These are phyloP conservation scores for Acronicta aceris DNA, from an alignment of 2,888 invertebrate genomes.

Conservation along the genomic window DNA sequence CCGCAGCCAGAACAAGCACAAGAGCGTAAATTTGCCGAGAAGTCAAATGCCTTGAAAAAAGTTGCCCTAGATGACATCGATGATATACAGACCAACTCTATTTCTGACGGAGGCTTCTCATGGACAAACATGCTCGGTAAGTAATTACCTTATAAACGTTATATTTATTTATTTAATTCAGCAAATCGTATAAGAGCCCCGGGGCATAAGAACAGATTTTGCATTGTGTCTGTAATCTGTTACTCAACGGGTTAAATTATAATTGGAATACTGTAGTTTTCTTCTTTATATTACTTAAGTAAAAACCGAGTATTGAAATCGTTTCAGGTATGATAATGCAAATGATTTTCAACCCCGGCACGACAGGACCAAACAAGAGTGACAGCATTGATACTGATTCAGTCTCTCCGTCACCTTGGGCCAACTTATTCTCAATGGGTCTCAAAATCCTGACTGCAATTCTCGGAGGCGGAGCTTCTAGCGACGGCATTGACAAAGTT, in stretches of 20 bases:
- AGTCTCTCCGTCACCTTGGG: slow-evolving; percentile 95
- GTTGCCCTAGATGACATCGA: slow-evolving; percentile 94
- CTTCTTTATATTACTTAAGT: too few relatives aligned
- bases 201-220: too few relatives aligned
- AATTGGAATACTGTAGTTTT: too few relatives aligned
- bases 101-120: slow-evolving; percentile 94
- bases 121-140: slow-evolving; percentile 96
- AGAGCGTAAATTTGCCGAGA: slow-evolving; percentile 95
- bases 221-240: too few relatives aligned
- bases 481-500: slow-evolving; percentile 96
- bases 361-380: slow-evolving; percentile 94
- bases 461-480: slow-evolving; percentile 93
- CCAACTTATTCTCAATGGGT: slow-evolving; percentile 95
- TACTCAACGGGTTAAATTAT: too few relatives aligned
- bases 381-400: slow-evolving; percentile 92
- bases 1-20: slow-evolving; percentile 80
- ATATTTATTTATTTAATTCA: not conserved
- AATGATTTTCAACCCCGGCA: slow-evolving; percentile 93
- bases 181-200: too few relatives aligned
- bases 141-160: slow-evolving; percentile 14
- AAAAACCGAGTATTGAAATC: not conserved
- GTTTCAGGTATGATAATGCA: slow-evolving; percentile 91
- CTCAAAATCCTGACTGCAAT: slow-evolving; percentile 95
- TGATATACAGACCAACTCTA: slow-evolving; percentile 94
- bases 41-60: slow-evolving; percentile 96